phyloP scores from a whole-genome alignment of 2,113 vertebrate species.

The Rhabdomys dilectus region DNA sequence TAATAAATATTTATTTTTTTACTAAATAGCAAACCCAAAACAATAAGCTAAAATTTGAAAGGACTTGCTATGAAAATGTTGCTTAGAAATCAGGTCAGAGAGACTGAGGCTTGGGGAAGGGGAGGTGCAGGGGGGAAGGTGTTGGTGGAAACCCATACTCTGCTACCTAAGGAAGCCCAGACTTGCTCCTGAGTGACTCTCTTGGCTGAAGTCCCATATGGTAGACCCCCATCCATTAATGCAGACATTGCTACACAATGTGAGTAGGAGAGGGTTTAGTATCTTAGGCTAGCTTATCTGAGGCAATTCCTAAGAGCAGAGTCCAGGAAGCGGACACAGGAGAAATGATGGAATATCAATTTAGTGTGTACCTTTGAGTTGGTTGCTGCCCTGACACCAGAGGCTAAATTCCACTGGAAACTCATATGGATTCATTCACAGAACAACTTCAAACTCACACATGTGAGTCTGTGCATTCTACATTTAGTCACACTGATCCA shows the following conservation, averaged over 20 bases:
- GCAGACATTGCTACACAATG: neutral
- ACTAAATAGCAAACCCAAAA: neutral
- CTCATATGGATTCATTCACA: neutral
- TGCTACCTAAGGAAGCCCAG: neutral
- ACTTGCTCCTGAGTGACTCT: neutral
- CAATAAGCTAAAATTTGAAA: neutral
- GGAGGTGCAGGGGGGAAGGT: neutral
- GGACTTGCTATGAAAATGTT: neutral
- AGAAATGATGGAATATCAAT: neutral
- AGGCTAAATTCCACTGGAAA: neutral
- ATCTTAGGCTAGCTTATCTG: neutral
- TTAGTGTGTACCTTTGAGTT: no score
- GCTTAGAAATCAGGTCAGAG: neutral
- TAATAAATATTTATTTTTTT: conserved; percentile 47
- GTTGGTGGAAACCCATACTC: neutral
- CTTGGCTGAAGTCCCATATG: neutral
- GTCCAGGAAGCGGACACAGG: neutral
- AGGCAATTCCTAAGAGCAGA: neutral
- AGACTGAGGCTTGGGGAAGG: neutral
- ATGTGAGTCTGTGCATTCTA: neutral
- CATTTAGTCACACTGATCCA: neutral
- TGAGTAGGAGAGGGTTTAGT: fast-evolving
- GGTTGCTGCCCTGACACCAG: neutral
- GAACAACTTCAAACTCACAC: neutral
- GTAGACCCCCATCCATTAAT: neutral